Base-by-base conservation (phyloP, 1,140 invertebrate genomes). In the Atta texana region DNA sequence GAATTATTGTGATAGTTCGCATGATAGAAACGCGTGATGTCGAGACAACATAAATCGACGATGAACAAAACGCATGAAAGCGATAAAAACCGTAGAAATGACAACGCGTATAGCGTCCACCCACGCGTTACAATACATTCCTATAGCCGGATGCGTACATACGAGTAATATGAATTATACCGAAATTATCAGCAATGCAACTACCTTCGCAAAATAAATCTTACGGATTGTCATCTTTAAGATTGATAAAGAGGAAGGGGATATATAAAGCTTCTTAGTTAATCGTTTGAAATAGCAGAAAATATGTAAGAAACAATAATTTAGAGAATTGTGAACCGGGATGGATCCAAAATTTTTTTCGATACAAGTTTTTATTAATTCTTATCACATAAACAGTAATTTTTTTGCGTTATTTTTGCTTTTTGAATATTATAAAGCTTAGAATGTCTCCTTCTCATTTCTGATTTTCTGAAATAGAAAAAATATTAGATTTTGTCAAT, bases 111-210 rank as follows among this genome's bases (percentile, higher is more conserved):
- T 18, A 44, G 24, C 53, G 44, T 84, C 28, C 80, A 57, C 80
- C 69, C 39, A 64, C 85, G 76, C 64, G 31, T 55, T 51, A 66
- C 76, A 66, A 53, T 64, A 63, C 57, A n/a, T 55, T 80, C 28
- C 31, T n/a, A 44, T 10, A 89, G 55, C 4, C 69, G 69, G 69
- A 61, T 75, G 49, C 39, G 18, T 12, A 55, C 74, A 8, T 82
- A 55, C 64, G 10, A 59, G 66, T 82, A 82, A 82, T 61, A 75
- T 57, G 80, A 84, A 71, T 84, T 74, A 49, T 51, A 82, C 55
- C 74, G 69, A 84, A 75, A 84, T 84, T 84, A 61, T 28, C 55
- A 74, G 10, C n/a, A 24, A 68, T 14, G 44, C 28, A 21, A 75
- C 57, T 21, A 63, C 34, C 53, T 57, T 51, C 28, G 64, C 49